Conservation (phyloP, 2,888 invertebrate species). For the Metallyticus violacea region DNA sequence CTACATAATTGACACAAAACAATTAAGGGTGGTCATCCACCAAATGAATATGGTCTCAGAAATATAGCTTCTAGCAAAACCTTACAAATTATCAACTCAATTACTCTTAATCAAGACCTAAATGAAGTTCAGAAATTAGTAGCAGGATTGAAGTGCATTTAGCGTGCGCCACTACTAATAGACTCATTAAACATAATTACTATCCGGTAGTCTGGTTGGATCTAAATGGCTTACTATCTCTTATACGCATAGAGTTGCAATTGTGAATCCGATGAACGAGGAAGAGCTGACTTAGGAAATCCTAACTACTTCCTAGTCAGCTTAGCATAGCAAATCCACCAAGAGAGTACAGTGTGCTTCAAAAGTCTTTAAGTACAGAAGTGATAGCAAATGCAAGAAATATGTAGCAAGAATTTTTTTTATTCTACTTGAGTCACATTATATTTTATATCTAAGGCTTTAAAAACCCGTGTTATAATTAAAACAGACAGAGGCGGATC, state of each 20-base stretch:
- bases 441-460: no score
- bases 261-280: neutral
- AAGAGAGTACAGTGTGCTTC: neutral
- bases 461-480: no score
- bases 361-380: no score
- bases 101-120: constrained; percentile 25
- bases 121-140: constrained; percentile 23
- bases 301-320: neutral
- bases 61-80: neutral
- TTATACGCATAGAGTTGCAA: neutral
- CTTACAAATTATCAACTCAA: constrained; percentile 22
- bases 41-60: neutral
- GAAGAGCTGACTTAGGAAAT: neutral
- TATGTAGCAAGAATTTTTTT: no score
- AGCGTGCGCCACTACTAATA: constrained; percentile 10
- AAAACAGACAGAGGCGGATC: no score
- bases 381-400: no score
- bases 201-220: neutral
- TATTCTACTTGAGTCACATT: no score
- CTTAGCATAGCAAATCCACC: neutral
- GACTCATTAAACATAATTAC: constrained; percentile 23
- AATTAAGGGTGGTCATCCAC: neutral
- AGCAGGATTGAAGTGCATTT: constrained; percentile 21
- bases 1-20: neutral
- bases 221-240: neutral